Percentiles rank a stretch among this genome's conserved stretches.
Evolutionary conservation across 92 coral and sea anemone genomes (phyloP).

Genomic region (Phenganax stokvisi): DNA sequence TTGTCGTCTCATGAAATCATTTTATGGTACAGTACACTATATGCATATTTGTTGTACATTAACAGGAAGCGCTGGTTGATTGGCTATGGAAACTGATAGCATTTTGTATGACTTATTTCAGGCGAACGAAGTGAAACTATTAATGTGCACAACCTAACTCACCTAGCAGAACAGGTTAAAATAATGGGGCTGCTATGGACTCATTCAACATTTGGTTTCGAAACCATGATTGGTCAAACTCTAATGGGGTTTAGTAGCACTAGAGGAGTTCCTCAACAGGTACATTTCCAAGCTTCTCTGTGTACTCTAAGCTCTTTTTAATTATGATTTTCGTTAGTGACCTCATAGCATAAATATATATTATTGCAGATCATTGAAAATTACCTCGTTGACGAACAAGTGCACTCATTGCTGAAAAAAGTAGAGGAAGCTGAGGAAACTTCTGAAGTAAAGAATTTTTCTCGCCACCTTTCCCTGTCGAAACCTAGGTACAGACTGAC

Average conservation of each 20-base stretch:
- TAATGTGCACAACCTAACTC: slow-evolving; percentile 50
- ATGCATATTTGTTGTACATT: neutral
- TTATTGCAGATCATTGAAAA: slow-evolving; percentile 49
- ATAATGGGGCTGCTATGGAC: slow-evolving; percentile 56
- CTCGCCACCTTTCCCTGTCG: slow-evolving; percentile 46
- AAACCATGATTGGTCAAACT: slow-evolving; percentile 54
- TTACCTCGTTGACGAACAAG: slow-evolving; percentile 48
- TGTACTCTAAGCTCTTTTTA: neutral
- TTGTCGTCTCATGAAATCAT: slow-evolving; percentile 50
- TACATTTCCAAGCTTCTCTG: neutral
- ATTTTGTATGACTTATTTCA: neutral
- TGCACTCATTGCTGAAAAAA: slow-evolving; percentile 42
- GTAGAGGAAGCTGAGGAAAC: slow-evolving; percentile 35
- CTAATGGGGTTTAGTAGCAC: slow-evolving; percentile 55
- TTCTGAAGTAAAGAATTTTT: slow-evolving; percentile 43
- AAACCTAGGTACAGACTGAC: slow-evolving; percentile 47
- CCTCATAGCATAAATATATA: neutral
- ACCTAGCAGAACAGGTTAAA: slow-evolving; percentile 45
- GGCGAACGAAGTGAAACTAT: slow-evolving; percentile 56
- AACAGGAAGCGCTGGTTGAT: neutral
- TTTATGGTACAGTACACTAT: slow-evolving; percentile 38
- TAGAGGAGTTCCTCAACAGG: slow-evolving; percentile 53
- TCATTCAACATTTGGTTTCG: slow-evolving; percentile 56
- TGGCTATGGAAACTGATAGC: neutral
- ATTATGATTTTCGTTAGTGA: neutral